Percentiles rank a stretch among this genome's conserved stretches.
phyloP scores from a whole-genome alignment of 2,113 vertebrate genomes.

The Oxyura jamaicensis region DNA sequence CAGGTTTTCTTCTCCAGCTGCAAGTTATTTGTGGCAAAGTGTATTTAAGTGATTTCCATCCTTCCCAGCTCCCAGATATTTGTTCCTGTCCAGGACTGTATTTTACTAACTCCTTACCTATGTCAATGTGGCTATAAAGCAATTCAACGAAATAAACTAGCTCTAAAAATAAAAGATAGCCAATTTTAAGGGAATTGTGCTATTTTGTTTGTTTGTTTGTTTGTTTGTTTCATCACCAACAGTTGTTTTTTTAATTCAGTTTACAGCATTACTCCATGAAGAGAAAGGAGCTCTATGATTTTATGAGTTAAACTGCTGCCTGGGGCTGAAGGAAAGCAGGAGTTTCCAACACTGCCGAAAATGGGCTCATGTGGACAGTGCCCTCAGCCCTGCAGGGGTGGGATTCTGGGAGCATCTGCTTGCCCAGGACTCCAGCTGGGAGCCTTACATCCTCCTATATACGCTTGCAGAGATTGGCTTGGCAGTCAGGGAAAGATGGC shows the following conservation, averaged over 20 bases:
- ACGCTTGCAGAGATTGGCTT: background rate
- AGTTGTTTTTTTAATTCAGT: background rate
- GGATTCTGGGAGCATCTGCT: background rate
- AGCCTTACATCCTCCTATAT: background rate
- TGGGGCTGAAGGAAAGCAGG: background rate
- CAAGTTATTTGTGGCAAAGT: background rate
- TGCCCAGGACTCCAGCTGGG: background rate
- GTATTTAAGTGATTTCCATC: background rate
- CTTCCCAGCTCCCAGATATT: background rate
- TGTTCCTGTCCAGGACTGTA: background rate
- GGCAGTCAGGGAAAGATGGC: too few species aligned
- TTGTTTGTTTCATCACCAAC: background rate
- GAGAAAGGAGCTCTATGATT: background rate
- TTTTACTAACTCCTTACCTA: background rate
- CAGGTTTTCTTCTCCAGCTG: background rate
- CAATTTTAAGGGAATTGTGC: background rate
- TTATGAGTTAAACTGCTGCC: background rate
- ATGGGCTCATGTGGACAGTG: background rate
- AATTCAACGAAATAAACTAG: background rate
- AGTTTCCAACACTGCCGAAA: background rate
- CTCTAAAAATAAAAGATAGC: background rate
- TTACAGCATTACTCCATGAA: background rate
- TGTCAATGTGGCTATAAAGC: background rate
- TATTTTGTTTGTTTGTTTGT: background rate
- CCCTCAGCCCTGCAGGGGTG: background rate